phyloP scores from a whole-genome alignment of 2,113 vertebrate genomes.

The Triplophysa rosa region DNA sequence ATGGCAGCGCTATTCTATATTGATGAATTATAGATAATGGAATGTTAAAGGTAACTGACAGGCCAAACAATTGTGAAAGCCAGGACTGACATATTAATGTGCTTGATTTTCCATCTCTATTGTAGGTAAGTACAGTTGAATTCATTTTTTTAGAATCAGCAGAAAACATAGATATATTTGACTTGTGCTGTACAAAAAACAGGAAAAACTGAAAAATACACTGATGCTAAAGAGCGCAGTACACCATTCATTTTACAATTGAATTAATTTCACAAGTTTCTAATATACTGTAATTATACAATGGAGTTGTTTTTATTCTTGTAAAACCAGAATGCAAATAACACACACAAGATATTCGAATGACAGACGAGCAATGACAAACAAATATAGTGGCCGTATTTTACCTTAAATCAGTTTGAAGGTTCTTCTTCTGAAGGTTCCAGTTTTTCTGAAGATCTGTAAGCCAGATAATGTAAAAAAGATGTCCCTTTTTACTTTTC shows the following conservation, averaged over 20 bases:
- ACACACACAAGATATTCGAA: background rate
- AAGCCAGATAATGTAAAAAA: slow-evolving; percentile 46
- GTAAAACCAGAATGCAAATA: too few relatives aligned
- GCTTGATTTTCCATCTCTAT: background rate
- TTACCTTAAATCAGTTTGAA: slow-evolving; percentile 64
- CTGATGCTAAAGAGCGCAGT: background rate
- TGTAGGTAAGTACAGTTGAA: background rate
- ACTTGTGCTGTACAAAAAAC: background rate
- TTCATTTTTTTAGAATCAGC: background rate
- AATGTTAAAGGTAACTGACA: slow-evolving; percentile 31
- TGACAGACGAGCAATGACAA: background rate
- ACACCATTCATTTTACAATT: background rate
- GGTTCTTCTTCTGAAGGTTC: slow-evolving; percentile 50
- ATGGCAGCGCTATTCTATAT: slow-evolving; percentile 19
- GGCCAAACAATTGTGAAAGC: slow-evolving; percentile 22
- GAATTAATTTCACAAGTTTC: too few relatives aligned
- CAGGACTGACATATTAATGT: background rate
- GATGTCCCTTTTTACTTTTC: slow-evolving; percentile 47
- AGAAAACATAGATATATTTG: background rate
- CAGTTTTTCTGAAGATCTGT: slow-evolving; percentile 59
- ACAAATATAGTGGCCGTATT: slow-evolving; percentile 10
- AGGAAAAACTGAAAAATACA: background rate
- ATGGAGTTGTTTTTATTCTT: background rate
- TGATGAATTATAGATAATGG: slow-evolving; percentile 35
- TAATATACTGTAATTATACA: background rate